Conservation (phyloP, 23 tunicate species). For the Halocynthia roretzi region DNA sequence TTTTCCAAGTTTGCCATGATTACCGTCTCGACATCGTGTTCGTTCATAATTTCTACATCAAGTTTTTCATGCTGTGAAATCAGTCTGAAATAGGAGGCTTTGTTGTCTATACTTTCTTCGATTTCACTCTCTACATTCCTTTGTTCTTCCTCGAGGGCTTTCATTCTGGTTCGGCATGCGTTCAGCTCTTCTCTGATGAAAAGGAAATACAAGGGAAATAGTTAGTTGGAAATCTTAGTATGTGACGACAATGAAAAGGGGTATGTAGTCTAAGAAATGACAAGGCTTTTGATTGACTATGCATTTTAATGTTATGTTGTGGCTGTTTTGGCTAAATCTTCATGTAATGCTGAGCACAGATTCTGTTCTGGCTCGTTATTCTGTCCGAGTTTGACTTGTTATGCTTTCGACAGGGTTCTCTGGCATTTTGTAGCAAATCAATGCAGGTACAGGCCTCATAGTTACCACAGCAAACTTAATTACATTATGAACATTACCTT, state of each 20-base stretch:
- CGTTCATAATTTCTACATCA: constrained; percentile 46
- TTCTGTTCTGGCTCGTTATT: too few relatives aligned
- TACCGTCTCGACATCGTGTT: constrained; percentile 39
- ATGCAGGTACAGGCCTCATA: not conserved
- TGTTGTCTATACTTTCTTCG: constrained; percentile 30
- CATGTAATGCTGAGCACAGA: too few relatives aligned
- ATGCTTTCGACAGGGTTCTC: too few relatives aligned
- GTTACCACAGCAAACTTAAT: not conserved
- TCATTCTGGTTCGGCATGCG: constrained; percentile 47
- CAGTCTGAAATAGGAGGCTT: constrained; percentile 46
- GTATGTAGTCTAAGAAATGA: too few relatives aligned
- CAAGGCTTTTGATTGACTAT: too few relatives aligned
- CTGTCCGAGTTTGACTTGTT: too few relatives aligned
- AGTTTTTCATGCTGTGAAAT: constrained; percentile 45
- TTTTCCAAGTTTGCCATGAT: constrained; percentile 30
- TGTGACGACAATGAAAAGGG: too few relatives aligned
- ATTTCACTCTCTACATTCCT: constrained; percentile 19
- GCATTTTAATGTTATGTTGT: not conserved
- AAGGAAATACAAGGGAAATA: too few relatives aligned
- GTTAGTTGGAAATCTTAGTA: too few relatives aligned
- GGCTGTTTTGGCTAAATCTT: not conserved
- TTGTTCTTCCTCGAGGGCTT: constrained; percentile 50
- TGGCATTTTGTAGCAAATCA: too few relatives aligned
- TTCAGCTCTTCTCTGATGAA: constrained; percentile 54
- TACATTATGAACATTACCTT: constrained; percentile 6